Percentiles rank a stretch among this genome's conserved stretches.
Evolutionary conservation across 2,888 invertebrate species (phyloP).

Genomic region (Corythucha ciliata): DNA sequence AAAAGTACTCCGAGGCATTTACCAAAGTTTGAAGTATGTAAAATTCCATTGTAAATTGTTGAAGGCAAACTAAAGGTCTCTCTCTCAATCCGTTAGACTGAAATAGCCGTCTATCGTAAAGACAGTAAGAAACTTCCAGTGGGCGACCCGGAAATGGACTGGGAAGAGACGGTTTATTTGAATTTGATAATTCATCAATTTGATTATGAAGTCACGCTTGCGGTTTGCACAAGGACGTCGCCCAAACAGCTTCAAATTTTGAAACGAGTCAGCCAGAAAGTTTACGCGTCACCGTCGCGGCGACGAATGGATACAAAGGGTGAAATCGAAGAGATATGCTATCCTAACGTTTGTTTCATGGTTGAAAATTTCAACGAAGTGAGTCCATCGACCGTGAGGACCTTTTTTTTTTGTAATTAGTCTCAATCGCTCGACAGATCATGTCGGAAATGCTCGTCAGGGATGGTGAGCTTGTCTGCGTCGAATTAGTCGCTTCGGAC

Average conservation of each 20-base stretch:
- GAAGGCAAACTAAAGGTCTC: not conserved
- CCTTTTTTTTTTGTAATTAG: not conserved
- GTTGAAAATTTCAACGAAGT: slow-evolving; percentile 99
- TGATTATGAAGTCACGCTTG: slow-evolving; percentile 93
- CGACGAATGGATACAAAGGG: slow-evolving; percentile 97
- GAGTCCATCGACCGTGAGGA: slow-evolving; percentile 24
- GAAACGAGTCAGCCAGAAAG: slow-evolving; percentile 80
- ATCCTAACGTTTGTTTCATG: slow-evolving; percentile 98
- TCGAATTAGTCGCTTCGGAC: slow-evolving; percentile 90
- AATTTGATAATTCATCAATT: slow-evolving; percentile 98
- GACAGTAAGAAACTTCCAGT: slow-evolving; percentile 94
- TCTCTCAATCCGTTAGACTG: slow-evolving; percentile 52
- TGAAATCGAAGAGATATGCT: slow-evolving; percentile 95
- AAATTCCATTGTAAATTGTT: too few species aligned
- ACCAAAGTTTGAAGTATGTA: slow-evolving; percentile 75
- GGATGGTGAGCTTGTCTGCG: slow-evolving; percentile 98
- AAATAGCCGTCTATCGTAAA: slow-evolving; percentile 94
- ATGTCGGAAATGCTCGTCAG: slow-evolving; percentile 95
- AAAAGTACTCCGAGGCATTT: slow-evolving; percentile 77
- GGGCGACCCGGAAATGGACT: slow-evolving; percentile 92
- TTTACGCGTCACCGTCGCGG: slow-evolving; percentile 94
- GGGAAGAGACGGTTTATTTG: slow-evolving; percentile 98
- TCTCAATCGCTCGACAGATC: slow-evolving; percentile 45
- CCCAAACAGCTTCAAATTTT: slow-evolving; percentile 95
- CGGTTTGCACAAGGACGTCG: slow-evolving; percentile 94